These are phyloP conservation scores for Argynnis bischoffii DNA, from an alignment of 2,888 invertebrate genomes.

Conservation along the genomic window DNA sequence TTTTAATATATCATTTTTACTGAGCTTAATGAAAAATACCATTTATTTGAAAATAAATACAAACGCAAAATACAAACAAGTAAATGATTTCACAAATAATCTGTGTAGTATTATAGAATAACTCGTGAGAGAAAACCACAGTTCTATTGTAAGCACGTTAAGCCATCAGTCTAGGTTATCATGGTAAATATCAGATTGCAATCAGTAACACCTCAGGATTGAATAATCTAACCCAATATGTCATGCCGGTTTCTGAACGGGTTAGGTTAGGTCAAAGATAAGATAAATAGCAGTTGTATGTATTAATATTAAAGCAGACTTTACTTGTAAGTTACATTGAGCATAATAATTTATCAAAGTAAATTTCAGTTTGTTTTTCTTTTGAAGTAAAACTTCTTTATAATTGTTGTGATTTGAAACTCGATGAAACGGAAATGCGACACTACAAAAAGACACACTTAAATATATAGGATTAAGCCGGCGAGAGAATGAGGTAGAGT, in stretches of 20 bases:
- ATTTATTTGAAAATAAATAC: background rate
- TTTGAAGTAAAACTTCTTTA: no score
- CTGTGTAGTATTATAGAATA: conserved; percentile 7
- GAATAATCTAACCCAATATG: conserved; percentile 28
- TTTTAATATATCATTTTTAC: background rate
- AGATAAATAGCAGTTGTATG: conserved; percentile 19
- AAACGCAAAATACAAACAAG: background rate
- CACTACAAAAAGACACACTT: no score
- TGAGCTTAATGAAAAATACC: background rate
- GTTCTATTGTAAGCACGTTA: conserved; percentile 7
- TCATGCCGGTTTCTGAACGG: conserved; percentile 20
- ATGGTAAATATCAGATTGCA: conserved; percentile 21
- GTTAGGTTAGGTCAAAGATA: conserved; percentile 27
- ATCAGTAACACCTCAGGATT: conserved; percentile 33
- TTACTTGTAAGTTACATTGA: background rate
- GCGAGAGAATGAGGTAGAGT: no score
- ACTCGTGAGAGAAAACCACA: conserved; percentile 9
- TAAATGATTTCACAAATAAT: conserved; percentile 8
- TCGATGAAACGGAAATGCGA: no score
- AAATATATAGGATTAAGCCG: no score
- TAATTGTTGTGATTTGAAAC: no score
- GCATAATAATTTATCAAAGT: background rate
- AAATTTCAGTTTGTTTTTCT: background rate
- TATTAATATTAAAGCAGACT: conserved; percentile 12
- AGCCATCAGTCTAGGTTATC: conserved; percentile 24